phyloP scores from a whole-genome alignment of 2,888 invertebrate genomes.

The Campoplex capitator region DNA sequence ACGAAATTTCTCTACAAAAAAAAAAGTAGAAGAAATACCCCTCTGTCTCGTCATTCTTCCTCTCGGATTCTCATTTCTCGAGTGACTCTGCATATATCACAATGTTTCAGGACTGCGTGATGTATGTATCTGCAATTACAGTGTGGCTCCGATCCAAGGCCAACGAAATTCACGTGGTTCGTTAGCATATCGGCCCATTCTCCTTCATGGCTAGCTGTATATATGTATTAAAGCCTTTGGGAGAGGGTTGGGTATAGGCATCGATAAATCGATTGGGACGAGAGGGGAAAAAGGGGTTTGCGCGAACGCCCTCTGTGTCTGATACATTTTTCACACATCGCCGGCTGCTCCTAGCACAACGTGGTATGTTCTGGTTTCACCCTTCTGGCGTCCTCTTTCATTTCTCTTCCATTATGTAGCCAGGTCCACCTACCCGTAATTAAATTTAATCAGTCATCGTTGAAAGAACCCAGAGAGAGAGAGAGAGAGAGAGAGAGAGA shows the following conservation, averaged over 20 bases:
- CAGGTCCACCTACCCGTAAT: constrained; percentile 62
- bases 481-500: background rate
- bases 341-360: constrained; percentile 56
- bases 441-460: constrained; percentile 69
- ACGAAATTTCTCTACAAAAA: constrained; percentile 28
- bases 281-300: background rate
- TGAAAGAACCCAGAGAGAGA: constrained; percentile 61
- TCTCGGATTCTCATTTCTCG: constrained; percentile 56
- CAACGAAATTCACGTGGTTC: constrained; percentile 63
- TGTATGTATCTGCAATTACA: constrained; percentile 67
- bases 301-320: constrained; percentile 57
- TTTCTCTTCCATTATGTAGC: constrained; percentile 63
- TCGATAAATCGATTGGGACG: constrained; percentile 67
- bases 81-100: constrained; percentile 51
- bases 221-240: constrained; percentile 23
- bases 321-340: constrained; percentile 69
- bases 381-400: constrained; percentile 37
- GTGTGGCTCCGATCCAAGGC: constrained; percentile 68
- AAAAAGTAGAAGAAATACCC: constrained; percentile 22
- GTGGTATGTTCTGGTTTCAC: constrained; percentile 50
- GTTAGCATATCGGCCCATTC: constrained; percentile 57
- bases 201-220: background rate
- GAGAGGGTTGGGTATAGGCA: constrained; percentile 20
- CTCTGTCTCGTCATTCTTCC: constrained; percentile 47
- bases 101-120: constrained; percentile 26